Evolutionary conservation across 2,888 invertebrate species (phyloP).

Genomic region (Maniola hyperantus): DNA sequence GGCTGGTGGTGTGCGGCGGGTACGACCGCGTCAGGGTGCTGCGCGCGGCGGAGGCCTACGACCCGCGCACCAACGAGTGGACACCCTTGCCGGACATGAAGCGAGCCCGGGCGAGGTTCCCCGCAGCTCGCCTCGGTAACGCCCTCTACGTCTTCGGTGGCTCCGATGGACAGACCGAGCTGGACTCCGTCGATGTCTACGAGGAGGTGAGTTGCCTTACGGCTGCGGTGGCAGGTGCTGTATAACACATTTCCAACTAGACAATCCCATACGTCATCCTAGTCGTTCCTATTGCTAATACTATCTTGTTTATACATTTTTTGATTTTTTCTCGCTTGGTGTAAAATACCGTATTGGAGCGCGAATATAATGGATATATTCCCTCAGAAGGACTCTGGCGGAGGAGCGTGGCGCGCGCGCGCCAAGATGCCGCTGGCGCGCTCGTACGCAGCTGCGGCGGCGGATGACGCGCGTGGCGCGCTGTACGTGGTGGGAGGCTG

Average conservation of each 20-base stretch:
- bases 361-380: background rate
- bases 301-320: no score
- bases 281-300: no score
- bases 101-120: conserved; percentile 89
- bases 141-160: conserved; percentile 91
- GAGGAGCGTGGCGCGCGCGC: conserved; percentile 45
- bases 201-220: conserved; percentile 37
- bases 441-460: conserved; percentile 89
- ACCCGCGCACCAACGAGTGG: conserved; percentile 88
- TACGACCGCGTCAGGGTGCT: conserved; percentile 94
- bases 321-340: no score
- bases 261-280: no score
- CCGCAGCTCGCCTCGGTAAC: conserved; percentile 85
- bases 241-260: no score
- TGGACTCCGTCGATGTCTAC: conserved; percentile 80
- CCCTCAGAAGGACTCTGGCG: conserved; percentile 31
- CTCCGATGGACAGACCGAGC: conserved; percentile 91
- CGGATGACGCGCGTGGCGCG: conserved; percentile 80
- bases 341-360: no score
- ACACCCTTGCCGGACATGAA: conserved; percentile 86
- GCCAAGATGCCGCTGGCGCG: conserved; percentile 79
- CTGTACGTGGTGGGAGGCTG: conserved; percentile 90
- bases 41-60: conserved; percentile 88
- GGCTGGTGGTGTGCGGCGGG: conserved; percentile 89
- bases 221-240: no score